Conservation (phyloP, 1,140 invertebrate genomes). For the Phortica variegata region DNA sequence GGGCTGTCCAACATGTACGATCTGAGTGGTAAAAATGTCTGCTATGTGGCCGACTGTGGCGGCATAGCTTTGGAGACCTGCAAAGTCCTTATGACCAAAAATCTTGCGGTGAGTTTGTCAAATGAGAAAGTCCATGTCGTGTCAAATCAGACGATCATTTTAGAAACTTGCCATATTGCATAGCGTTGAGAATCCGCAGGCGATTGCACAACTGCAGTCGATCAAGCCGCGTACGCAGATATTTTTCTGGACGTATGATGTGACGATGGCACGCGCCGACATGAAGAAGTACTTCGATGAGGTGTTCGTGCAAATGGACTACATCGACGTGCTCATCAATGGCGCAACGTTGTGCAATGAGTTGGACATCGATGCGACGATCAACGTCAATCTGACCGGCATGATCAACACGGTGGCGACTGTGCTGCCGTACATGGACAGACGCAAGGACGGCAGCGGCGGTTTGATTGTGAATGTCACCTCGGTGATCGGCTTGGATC, state of each 20-base stretch:
- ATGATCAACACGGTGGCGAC: slow-evolving; percentile 47
- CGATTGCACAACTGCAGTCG: slow-evolving; percentile 40
- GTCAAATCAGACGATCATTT: not conserved
- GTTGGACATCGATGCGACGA: slow-evolving; percentile 36
- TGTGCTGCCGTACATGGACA: slow-evolving; percentile 59
- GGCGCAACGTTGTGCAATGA: slow-evolving; percentile 42
- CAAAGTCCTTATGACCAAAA: slow-evolving; percentile 45
- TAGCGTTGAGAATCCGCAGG: slow-evolving; percentile 39
- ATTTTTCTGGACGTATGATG: slow-evolving; percentile 48
- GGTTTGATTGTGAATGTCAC: slow-evolving; percentile 67
- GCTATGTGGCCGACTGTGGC: slow-evolving; percentile 51
- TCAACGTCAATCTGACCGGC: slow-evolving; percentile 44
- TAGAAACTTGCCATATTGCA: slow-evolving; percentile 49
- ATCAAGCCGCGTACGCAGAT: slow-evolving; percentile 44
- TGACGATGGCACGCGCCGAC: slow-evolving; percentile 40
- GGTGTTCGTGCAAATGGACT: slow-evolving; percentile 45
- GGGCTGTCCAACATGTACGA: slow-evolving; percentile 41
- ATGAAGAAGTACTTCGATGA: slow-evolving; percentile 51
- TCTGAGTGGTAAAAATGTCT: slow-evolving; percentile 43
- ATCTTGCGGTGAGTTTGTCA: slow-evolving; percentile 45
- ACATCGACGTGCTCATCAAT: slow-evolving; percentile 51
- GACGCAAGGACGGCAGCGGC: slow-evolving; percentile 62
- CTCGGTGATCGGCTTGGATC: slow-evolving; percentile 62
- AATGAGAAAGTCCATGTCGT: not conserved
- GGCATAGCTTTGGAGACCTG: slow-evolving; percentile 48